Percentiles rank a stretch among this genome's conserved stretches.
phyloP scores from a whole-genome alignment of 1,140 invertebrate genomes.

The Myzus persicae region DNA sequence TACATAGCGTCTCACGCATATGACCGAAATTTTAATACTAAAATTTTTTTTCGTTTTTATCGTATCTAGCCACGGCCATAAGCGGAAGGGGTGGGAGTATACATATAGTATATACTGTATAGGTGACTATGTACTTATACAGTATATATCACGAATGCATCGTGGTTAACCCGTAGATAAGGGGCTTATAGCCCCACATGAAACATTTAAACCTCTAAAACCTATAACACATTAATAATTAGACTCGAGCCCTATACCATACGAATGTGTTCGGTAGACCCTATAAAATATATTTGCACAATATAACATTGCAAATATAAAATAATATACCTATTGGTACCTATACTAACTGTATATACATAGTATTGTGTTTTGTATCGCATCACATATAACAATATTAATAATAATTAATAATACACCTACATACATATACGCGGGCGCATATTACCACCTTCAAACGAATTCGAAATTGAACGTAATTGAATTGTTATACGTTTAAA shows the following conservation, averaged over 20 bases:
- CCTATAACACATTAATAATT: background rate
- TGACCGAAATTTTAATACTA: background rate
- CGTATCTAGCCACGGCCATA: background rate
- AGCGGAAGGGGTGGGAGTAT: background rate
- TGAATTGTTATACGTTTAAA: background rate
- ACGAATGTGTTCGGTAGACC: too few species aligned
- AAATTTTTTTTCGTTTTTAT: background rate
- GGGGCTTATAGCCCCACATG: background rate
- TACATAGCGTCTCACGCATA: background rate
- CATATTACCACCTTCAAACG: background rate
- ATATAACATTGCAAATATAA: background rate
- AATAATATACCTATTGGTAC: background rate
- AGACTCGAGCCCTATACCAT: background rate
- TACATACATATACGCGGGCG: background rate
- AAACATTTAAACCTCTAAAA: background rate
- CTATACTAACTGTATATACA: too few species aligned
- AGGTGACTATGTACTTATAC: background rate
- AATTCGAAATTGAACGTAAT: constrained; percentile 19
- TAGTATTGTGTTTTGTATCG: background rate
- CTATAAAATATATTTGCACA: too few species aligned
- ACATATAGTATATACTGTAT: background rate
- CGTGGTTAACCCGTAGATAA: too few species aligned
- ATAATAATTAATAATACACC: too few species aligned
- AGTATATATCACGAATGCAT: too few species aligned
- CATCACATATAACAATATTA: background rate